Base-by-base conservation (phyloP, 2,888 invertebrate species). In the Parnassius orleans region DNA sequence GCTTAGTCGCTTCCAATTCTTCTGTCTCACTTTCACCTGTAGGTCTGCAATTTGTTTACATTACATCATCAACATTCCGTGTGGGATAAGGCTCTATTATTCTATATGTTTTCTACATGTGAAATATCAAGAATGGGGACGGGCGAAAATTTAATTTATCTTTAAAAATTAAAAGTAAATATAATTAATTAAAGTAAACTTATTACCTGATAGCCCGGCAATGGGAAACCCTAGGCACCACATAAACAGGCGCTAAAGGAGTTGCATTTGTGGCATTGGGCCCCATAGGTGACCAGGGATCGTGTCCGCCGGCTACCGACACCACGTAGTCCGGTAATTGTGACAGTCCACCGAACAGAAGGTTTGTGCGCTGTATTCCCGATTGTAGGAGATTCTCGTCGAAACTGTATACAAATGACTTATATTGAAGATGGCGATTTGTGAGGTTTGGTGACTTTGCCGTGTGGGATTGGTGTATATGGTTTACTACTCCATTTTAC, bases 281-380 rank as follows among this genome's bases (percentile, higher is more conserved):
- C 0, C 84, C 88, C 84, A 84, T 70, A 0, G 86, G 84, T 0
- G 79, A 69, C 89, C 88, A 89, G 24, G 89, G 90, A 77, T 90
- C 90, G 64, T 75, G 79, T 0, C 75, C 77, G 0, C 86, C 87
- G 2, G 73, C 77, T 2, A 83, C 87, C 0, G 86, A 81, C 10
- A 88, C 76, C 72, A 86, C 85, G 63, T 68, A 61, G 72, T 89
- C 87, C 0, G 90, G 89, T 7, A 86, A 63, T 48, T 72, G 72
- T 0, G 69, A 60, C 53, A 79, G 66, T 0, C 86, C 87, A 0
- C 74, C 87, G 72, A 86, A 89, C 44, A 90, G 65, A 0, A 83
- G 69, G 75, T 93, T 93, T 0, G 92, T 93, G 10, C 92, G 80
- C 9, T 71, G 72, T 9, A 93, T 80, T 19, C 92, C 89, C 0